These are phyloP conservation scores for Clinocottus analis DNA, from an alignment of 2,113 vertebrate species.

Conservation along the genomic window DNA sequence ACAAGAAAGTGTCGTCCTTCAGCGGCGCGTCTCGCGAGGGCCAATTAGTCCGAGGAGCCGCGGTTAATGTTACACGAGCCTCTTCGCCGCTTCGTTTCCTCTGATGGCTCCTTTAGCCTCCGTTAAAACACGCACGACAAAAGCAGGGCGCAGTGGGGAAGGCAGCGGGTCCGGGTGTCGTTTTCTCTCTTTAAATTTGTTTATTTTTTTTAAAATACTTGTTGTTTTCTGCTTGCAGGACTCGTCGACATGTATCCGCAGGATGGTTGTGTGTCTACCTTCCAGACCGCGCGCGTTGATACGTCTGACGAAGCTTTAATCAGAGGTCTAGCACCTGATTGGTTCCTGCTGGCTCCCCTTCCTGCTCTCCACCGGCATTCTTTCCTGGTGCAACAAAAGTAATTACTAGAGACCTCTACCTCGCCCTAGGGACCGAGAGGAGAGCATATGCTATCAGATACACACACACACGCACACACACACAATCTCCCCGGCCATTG, in stretches of 20 bases:
- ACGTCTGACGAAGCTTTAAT: slow-evolving; percentile 50
- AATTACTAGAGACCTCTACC: slow-evolving; percentile 77
- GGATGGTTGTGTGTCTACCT: not conserved
- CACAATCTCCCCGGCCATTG: slow-evolving; percentile 43
- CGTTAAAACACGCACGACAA: slow-evolving; percentile 48
- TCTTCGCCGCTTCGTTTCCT: slow-evolving; percentile 61
- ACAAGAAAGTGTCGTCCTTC: slow-evolving; percentile 56
- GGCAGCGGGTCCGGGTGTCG: no score
- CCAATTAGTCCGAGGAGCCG: slow-evolving; percentile 85
- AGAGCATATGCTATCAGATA: slow-evolving; percentile 69
- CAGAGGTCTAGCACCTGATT: slow-evolving; percentile 63
- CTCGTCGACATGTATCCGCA: not conserved
- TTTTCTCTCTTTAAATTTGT: no score
- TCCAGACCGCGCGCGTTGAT: slow-evolving; percentile 30
- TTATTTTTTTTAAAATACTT: no score
- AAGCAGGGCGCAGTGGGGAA: slow-evolving; percentile 28
- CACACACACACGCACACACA: slow-evolving; percentile 14
- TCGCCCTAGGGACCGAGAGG: slow-evolving; percentile 73
- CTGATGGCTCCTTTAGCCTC: slow-evolving; percentile 50
- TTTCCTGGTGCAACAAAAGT: slow-evolving; percentile 78
- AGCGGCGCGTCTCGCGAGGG: slow-evolving; percentile 80
- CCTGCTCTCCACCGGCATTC: slow-evolving; percentile 58
- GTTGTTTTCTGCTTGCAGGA: no score
- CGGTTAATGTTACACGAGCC: slow-evolving; percentile 69
- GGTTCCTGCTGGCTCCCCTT: slow-evolving; percentile 60